phyloP scores from a whole-genome alignment of 2,797 vertebrate genomes.

The Myotis vivesi region DNA sequence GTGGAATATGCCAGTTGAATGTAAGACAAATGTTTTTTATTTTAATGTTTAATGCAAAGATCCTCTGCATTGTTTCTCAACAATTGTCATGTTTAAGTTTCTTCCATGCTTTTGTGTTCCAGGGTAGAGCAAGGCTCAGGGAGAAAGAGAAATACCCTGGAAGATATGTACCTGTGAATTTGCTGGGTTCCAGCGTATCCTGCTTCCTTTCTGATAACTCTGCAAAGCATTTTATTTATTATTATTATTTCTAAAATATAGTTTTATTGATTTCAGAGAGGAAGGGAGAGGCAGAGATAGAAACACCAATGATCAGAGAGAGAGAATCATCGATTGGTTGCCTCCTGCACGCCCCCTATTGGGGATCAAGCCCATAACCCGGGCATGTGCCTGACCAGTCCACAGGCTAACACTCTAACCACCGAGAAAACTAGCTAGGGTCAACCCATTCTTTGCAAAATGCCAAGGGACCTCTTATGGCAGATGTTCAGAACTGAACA shows the following conservation, averaged over 20 bases:
- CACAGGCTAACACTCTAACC: too few species aligned
- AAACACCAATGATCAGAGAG: too few species aligned
- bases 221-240: background rate
- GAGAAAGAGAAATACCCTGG: background rate
- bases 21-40: slow-evolving; percentile 61
- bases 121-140: background rate
- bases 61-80: background rate
- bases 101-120: background rate
- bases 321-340: too few species aligned
- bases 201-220: background rate
- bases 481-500: background rate
- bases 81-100: background rate
- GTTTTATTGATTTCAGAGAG: too few species aligned
- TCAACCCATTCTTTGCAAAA: background rate
- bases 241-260: too few species aligned
- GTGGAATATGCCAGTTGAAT: slow-evolving; percentile 61
- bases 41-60: slow-evolving; percentile 45
- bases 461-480: background rate
- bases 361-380: too few species aligned
- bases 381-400: background rate
- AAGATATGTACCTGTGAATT: fast-evolving
- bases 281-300: too few species aligned
- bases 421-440: too few species aligned
- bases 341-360: too few species aligned
- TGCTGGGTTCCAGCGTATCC: too few species aligned